A percentile compares a stretch with the other conserved stretches of the same genome.
Evolutionary conservation across 2,797 vertebrate genomes (phyloP).

Genomic region (Pangasius djambal): DNA sequence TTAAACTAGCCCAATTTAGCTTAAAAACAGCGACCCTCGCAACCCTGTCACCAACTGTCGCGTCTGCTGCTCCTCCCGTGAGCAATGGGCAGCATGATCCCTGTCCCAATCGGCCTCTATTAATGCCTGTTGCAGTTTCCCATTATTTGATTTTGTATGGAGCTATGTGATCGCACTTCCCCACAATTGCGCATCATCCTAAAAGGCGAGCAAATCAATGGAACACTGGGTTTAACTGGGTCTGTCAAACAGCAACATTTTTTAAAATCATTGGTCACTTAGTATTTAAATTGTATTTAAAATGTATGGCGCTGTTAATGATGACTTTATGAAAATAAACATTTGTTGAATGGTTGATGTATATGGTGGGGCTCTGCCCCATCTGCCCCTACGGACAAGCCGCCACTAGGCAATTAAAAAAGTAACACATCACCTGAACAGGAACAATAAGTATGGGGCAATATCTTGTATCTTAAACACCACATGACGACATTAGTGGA

Average conservation of each 20-base stretch:
- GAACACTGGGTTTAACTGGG: neutral
- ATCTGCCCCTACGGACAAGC: neutral
- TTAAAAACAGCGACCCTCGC: neutral
- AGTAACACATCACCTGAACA: neutral
- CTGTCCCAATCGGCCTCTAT: neutral
- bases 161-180: neutral
- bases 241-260: neutral
- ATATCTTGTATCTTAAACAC: neutral
- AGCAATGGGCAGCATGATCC: neutral
- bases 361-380: too few species aligned
- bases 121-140: neutral
- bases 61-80: neutral
- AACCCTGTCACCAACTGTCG: neutral
- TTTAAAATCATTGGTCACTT: neutral
- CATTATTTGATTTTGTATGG: neutral
- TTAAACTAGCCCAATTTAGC: too few species aligned
- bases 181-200: neutral
- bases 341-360: neutral
- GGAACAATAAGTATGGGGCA: neutral
- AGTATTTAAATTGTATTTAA: neutral
- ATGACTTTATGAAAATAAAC: neutral
- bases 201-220: neutral
- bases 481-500: slow-evolving; percentile 15
- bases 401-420: neutral
- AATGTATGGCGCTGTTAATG: neutral